A percentile compares a stretch with the other conserved stretches of the same genome.
These are phyloP conservation scores for Brachionus asplanchnoidis DNA, from an alignment of 1,140 invertebrate species.

Conservation along the genomic window DNA sequence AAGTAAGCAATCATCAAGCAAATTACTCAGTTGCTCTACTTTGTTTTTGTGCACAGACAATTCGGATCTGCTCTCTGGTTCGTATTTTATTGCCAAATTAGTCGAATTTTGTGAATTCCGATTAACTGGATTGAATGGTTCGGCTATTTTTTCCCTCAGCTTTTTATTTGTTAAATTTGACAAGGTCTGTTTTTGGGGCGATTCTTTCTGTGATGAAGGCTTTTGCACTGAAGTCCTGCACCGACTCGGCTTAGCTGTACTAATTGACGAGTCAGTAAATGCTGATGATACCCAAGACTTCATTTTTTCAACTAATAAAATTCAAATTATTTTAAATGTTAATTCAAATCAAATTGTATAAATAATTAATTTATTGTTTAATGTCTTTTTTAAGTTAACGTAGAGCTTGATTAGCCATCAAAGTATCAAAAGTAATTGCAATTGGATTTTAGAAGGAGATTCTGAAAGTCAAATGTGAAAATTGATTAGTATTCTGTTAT, in stretches of 20 bases:
- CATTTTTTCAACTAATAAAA: neutral
- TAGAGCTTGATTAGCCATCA: neutral
- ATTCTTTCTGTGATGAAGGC: neutral
- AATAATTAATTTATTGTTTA: neutral
- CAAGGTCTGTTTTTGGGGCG: neutral
- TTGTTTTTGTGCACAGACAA: conserved; percentile 19
- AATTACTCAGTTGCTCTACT: conserved; percentile 17
- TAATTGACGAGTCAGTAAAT: neutral
- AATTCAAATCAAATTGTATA: neutral
- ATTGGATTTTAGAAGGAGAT: no score
- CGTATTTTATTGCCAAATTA: neutral
- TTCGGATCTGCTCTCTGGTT: neutral
- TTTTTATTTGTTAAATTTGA: conserved; percentile 14
- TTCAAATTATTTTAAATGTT: neutral
- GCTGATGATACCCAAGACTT: conserved; percentile 39
- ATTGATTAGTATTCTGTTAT: no score
- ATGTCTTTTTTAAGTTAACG: neutral
- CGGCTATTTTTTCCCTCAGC: neutral
- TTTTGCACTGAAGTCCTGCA: neutral
- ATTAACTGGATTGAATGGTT: neutral
- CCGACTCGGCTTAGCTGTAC: neutral
- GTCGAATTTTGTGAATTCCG: neutral
- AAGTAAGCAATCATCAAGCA: neutral
- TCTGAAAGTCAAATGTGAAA: no score
- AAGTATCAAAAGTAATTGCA: no score